Evolutionary conservation across 2,888 invertebrate species (phyloP), one percentile per base, ranked within the genome.

Genomic region (Amorpha juglandis): DNA sequence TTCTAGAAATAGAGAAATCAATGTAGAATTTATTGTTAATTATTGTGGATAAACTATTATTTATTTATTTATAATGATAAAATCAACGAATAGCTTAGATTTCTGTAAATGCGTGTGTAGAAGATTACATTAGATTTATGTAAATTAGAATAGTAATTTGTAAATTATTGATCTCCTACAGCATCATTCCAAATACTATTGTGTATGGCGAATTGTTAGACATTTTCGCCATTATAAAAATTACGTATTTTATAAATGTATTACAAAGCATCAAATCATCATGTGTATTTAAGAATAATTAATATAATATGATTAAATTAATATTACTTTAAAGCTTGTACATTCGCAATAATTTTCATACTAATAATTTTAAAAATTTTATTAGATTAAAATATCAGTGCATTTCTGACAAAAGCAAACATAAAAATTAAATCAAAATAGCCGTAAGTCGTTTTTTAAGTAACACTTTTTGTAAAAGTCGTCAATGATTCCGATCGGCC

Each of bases 181-280:
- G 92, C 92, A 81, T 80, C 92, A 92, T 92, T 92, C 92, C 92
- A 92, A 92, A 92, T 77, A 78, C 72, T 70, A 65, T 67, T 67
- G 66, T 35, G 33, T 58, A 55, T 62, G 42, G 38, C 27, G 55
- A 50, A 58, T 21, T 47, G 48, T 68, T 63, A 6, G 50, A 55
- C 65, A 62, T 52, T 68, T 1, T 16, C 42, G 58, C 16, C 58
- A 42, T 12, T 27, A 9, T 27, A 38, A 16, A 12, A 53, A n/a
- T n/a, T 53, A 53, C n/a, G 14, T 33, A 53, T 35, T n/a, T 53
- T 53, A 53, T 33, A 14, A 33, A 33, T 48, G 14, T 33, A 8
- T 35, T 9, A 55, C 14, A 35, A n/a, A 55, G n/a, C 16, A 55
- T 58, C 38, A 42, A 58, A 8, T 42, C 12, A 58, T 58, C 19